These are phyloP conservation scores for Channallabes apus DNA, from an alignment of 2,797 vertebrate genomes.

Conservation along the genomic window DNA sequence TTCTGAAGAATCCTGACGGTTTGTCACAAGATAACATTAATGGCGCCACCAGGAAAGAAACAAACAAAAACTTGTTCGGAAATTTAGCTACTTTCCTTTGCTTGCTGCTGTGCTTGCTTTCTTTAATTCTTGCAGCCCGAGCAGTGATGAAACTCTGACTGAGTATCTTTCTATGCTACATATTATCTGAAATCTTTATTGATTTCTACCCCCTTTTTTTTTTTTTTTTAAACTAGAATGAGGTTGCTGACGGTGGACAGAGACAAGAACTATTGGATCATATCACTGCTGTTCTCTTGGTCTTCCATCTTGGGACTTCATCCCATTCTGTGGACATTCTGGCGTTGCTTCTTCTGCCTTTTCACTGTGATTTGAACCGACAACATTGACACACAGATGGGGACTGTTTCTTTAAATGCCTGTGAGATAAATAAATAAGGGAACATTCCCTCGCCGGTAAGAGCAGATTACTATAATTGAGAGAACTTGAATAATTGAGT, in stretches of 20 bases:
- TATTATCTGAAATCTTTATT: neutral
- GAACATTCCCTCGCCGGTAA: conserved; percentile 48
- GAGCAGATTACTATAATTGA: conserved; percentile 31
- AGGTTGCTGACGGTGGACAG: conserved; percentile 21
- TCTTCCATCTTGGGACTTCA: conserved; percentile 46
- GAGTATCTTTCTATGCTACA: neutral
- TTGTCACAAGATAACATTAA: neutral
- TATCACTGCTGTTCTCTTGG: conserved; percentile 35
- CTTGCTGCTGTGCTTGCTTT: too few species aligned
- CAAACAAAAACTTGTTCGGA: too few species aligned
- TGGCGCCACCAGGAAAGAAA: too few species aligned
- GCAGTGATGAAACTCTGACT: neutral
- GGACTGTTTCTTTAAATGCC: conserved; percentile 46
- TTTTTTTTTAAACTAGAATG: conserved; percentile 23
- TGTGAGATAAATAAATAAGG: conserved; percentile 48
- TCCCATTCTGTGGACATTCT: conserved; percentile 38
- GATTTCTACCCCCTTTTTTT: neutral
- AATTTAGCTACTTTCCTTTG: too few species aligned
- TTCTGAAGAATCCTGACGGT: neutral
- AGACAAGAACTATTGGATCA: conserved; percentile 24
- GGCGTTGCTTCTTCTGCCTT: conserved; percentile 30
- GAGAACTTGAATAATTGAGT: neutral
- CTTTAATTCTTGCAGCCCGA: neutral
- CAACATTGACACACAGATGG: conserved; percentile 42
- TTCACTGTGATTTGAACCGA: conserved; percentile 42